Percentiles rank a stretch among this genome's conserved stretches.
Evolutionary conservation across 1,140 invertebrate species (phyloP).

Genomic region (Brachionus rubens): DNA sequence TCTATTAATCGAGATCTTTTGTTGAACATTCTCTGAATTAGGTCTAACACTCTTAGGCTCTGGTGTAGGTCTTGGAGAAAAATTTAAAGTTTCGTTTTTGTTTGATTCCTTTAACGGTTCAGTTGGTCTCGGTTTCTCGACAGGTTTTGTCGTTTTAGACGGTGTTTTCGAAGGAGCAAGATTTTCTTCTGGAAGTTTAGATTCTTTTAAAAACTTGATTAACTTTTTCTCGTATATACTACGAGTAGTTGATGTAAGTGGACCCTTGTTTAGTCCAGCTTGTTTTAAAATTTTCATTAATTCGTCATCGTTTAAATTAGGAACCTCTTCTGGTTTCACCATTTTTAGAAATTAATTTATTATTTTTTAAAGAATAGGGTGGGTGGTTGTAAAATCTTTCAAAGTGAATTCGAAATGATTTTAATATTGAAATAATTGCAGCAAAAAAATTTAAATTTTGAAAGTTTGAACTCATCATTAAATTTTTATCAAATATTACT

Average conservation of each 20-base stretch:
- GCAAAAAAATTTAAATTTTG: no score
- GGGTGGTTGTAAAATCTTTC: no score
- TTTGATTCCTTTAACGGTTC: slow-evolving; percentile 25
- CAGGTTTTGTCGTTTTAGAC: background rate
- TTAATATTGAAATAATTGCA: no score
- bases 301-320: slow-evolving; percentile 3
- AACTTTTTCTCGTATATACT: slow-evolving; percentile 39
- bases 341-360: no score
- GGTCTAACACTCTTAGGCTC: no score
- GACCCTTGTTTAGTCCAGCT: slow-evolving; percentile 38
- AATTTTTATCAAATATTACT: no score
- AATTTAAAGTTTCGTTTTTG: background rate
- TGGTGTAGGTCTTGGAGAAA: no score
- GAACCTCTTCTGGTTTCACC: slow-evolving; percentile 8
- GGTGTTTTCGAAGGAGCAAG: background rate
- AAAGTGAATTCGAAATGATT: no score
- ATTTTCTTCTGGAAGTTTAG: background rate
- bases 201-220: slow-evolving; percentile 26
- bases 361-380: no score
- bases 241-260: slow-evolving; percentile 14
- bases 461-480: no score
- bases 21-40: no score
- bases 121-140: background rate
- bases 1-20: no score
- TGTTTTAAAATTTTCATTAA: slow-evolving; percentile 19